Conservation (phyloP, 2,113 vertebrate genomes). For the Gopherus evgoodei region DNA sequence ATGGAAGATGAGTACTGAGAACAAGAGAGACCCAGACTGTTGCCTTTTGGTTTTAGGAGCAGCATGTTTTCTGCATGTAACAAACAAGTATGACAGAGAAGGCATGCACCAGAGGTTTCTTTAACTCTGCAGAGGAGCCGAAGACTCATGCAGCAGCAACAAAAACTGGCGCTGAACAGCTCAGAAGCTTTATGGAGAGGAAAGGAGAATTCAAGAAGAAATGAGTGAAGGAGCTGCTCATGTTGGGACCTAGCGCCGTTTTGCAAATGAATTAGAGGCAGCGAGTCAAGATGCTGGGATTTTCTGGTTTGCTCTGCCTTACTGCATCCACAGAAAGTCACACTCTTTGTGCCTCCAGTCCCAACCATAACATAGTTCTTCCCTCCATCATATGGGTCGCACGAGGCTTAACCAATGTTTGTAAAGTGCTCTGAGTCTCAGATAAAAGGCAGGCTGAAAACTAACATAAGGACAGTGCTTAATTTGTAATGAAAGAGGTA, state of each 20-base stretch:
- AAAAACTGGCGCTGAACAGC: neutral
- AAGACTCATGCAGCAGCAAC: neutral
- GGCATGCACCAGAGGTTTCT: neutral
- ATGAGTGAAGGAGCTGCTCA: neutral
- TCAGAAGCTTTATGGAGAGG: neutral
- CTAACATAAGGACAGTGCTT: neutral
- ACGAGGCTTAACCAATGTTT: neutral
- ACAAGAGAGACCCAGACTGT: fast-evolving
- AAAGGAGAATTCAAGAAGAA: neutral
- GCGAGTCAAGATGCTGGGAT: neutral
- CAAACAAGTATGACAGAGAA: neutral
- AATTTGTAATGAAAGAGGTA: too few species aligned
- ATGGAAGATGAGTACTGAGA: neutral
- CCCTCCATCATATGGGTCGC: neutral
- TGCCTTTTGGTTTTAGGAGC: neutral
- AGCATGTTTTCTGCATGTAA: neutral
- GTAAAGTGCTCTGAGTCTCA: neutral
- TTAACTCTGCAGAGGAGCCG: neutral
- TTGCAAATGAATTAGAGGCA: neutral
- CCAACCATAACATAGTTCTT: neutral
- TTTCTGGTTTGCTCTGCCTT: neutral
- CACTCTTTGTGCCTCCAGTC: neutral
- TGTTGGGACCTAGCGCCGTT: neutral
- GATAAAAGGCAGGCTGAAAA: neutral
- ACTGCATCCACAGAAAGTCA: neutral